phyloP scores from a whole-genome alignment of 2,888 invertebrate genomes.

The Pristionchus maxplancki region DNA sequence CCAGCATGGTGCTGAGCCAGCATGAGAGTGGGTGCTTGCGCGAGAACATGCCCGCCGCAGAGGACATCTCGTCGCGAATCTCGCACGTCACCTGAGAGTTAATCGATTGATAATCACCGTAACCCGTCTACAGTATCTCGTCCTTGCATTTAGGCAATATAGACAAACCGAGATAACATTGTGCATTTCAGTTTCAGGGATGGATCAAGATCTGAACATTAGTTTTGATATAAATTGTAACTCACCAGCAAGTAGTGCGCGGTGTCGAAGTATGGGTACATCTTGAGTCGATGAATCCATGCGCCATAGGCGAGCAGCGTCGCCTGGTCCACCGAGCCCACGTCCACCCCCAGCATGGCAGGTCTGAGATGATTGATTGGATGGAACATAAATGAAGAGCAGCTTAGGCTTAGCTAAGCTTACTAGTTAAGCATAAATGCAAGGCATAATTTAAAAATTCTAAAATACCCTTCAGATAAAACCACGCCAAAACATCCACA shows the following conservation, averaged over 20 bases:
- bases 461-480: no score
- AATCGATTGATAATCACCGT: neutral
- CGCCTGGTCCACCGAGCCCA: constrained; percentile 68
- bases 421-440: no score
- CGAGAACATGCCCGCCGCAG: constrained; percentile 92
- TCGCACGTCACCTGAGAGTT: constrained; percentile 69
- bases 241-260: constrained; percentile 88
- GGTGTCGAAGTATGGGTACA: constrained; percentile 99
- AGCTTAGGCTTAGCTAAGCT: no score
- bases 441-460: no score
- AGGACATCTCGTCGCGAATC: constrained; percentile 74
- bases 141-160: no score
- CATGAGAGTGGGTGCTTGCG: constrained; percentile 97
- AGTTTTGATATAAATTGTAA: no score
- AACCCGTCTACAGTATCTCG: neutral
- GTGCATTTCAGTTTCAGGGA: no score
- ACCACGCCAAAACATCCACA: no score
- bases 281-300: constrained; percentile 97
- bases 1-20: constrained; percentile 97
- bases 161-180: no score
- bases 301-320: constrained; percentile 91
- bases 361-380: no score
- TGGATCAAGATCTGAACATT: no score
- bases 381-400: no score
- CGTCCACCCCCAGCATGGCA: constrained; percentile 51